These are phyloP conservation scores for Eudorcas thomsonii DNA, from an alignment of 2,113 vertebrate species.

Conservation along the genomic window DNA sequence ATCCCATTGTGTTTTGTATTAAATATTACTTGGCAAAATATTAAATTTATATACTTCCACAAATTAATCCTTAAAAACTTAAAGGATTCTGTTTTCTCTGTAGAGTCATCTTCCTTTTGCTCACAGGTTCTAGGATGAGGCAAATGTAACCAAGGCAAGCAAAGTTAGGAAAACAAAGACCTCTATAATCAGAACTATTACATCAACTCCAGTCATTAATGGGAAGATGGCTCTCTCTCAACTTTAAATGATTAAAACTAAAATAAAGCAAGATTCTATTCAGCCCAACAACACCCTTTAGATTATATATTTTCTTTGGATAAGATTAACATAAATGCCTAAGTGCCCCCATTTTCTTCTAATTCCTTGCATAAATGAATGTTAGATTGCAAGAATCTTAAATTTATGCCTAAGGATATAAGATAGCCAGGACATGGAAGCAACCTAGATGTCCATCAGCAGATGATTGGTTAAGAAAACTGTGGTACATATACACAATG, in stretches of 20 bases:
- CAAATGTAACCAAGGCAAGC: background rate
- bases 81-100: background rate
- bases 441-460: no score
- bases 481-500: no score
- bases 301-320: background rate
- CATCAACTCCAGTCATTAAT: background rate
- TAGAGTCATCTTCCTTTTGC: background rate
- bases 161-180: background rate
- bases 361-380: background rate
- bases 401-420: background rate
- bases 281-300: background rate
- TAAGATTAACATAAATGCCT: background rate
- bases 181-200: background rate
- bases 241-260: background rate
- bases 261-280: background rate
- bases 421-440: background rate
- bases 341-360: background rate
- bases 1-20: background rate
- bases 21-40: background rate
- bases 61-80: background rate
- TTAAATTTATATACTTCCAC: background rate
- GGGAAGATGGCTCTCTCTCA: background rate
- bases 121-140: background rate
- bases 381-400: background rate
- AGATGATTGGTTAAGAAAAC: no score